Base-by-base conservation (phyloP, 2,888 invertebrate genomes). In the Tupiocoris notatus region DNA sequence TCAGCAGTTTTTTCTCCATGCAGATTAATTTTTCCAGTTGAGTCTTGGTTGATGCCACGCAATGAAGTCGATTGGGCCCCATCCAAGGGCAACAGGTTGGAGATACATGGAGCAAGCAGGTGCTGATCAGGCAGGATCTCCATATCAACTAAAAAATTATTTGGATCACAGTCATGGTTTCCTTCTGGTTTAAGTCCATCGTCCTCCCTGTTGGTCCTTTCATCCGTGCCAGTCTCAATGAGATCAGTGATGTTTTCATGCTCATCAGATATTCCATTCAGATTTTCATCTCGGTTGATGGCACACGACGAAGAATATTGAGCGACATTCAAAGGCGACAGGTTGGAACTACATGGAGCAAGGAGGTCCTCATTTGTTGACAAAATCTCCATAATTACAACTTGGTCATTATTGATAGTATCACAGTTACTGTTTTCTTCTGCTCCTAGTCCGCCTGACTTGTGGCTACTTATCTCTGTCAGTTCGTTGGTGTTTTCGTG, bases 191-290 rank as follows among this genome's bases (percentile, higher is more conserved):
- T 17, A 17, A 7, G 18, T 61, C 61, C 61, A 61, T 61, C 61
- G 9, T 61, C 61, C 61, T 17, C 61, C 61, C 17, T 17, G 61
- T 18, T 61, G 61, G 61, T 61, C 61, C 17, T 61, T 61, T 61
- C 61, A 61, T 61, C 18, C 61, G 17, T 61, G 18, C 17, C 61
- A 12, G 18, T 61, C n/a, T 61, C 61, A 9, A 61, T 12, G 9
- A 61, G n/a, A 17, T 61, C 61, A 61, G 9, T 61, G 61, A 17
- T 61, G 61, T 61, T 61, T 61, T 61, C 61, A 61, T 17, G 61
- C 18, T 16, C 7, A 61, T 61, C n/a, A 61, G 9, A 61, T 61
- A 17, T 61, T 61, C 18, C 61, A 61, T 12, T 61, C 18, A 61
- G n/a, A 9, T 61, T 61, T 61, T 12, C 61, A 61, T 61, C 61